These are phyloP conservation scores for Phyllostomus hastatus DNA, from an alignment of 2,113 vertebrate species.

Conservation along the genomic window DNA sequence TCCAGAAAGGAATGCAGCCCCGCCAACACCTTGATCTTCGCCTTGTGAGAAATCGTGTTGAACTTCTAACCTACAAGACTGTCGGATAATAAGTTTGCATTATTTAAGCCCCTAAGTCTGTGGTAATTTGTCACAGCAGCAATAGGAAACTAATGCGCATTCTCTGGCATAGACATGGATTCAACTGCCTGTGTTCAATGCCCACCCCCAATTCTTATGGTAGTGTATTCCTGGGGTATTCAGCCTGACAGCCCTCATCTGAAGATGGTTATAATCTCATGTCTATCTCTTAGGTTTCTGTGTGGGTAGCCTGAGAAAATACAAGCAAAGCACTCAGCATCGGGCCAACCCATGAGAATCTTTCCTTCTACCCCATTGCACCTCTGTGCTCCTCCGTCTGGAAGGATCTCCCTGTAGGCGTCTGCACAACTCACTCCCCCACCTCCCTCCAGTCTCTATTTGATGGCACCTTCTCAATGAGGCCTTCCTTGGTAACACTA, in stretches of 20 bases:
- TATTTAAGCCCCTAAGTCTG: not conserved
- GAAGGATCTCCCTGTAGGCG: not conserved
- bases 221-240: not conserved
- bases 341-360: not conserved
- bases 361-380: not conserved
- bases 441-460: not conserved
- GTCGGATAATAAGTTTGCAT: not conserved
- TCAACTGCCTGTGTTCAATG: not conserved
- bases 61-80: not conserved
- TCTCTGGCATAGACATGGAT: not conserved
- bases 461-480: not conserved
- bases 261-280: not conserved
- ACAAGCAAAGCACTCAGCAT: not conserved
- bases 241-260: not conserved
- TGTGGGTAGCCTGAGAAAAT: not conserved
- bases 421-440: not conserved
- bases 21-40: not conserved
- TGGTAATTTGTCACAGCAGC: not conserved
- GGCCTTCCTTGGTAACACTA: not conserved
- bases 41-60: not conserved
- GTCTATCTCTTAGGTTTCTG: not conserved
- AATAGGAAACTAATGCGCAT: not conserved
- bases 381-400: fast-evolving
- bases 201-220: not conserved
- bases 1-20: not conserved